Conservation (phyloP, 2,797 vertebrate species). For the Paratrypauchen microcephalus region DNA sequence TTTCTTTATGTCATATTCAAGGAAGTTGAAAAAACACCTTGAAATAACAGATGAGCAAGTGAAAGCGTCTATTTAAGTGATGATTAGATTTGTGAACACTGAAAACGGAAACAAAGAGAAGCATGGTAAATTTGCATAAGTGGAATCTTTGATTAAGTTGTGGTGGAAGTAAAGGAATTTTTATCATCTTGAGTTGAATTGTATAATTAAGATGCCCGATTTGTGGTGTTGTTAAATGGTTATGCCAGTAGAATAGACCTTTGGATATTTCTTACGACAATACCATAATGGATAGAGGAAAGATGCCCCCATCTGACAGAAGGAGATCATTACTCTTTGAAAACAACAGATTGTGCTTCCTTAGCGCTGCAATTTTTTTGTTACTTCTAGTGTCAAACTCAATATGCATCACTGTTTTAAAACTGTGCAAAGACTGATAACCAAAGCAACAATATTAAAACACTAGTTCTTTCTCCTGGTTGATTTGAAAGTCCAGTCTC, state of each 20-base stretch:
- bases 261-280: neutral
- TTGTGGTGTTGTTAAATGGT: neutral
- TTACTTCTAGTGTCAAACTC: neutral
- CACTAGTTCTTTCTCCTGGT: constrained; percentile 18
- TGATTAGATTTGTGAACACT: neutral
- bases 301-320: neutral
- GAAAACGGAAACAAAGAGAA: neutral
- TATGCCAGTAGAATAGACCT: neutral
- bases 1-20: neutral
- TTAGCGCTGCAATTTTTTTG: neutral
- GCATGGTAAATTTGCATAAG: neutral
- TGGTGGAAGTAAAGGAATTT: neutral
- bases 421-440: constrained; percentile 4
- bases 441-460: constrained; percentile 38
- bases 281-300: neutral
- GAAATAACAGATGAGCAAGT: neutral
- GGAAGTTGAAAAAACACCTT: neutral
- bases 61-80: neutral
- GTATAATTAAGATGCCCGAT: neutral
- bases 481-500: constrained; percentile 11
- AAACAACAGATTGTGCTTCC: neutral
- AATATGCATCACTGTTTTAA: neutral
- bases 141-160: neutral
- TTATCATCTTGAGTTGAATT: neutral
- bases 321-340: neutral